These are phyloP conservation scores for Pachycephus smyrnensis DNA, from an alignment of 2,888 invertebrate genomes.

Conservation along the genomic window DNA sequence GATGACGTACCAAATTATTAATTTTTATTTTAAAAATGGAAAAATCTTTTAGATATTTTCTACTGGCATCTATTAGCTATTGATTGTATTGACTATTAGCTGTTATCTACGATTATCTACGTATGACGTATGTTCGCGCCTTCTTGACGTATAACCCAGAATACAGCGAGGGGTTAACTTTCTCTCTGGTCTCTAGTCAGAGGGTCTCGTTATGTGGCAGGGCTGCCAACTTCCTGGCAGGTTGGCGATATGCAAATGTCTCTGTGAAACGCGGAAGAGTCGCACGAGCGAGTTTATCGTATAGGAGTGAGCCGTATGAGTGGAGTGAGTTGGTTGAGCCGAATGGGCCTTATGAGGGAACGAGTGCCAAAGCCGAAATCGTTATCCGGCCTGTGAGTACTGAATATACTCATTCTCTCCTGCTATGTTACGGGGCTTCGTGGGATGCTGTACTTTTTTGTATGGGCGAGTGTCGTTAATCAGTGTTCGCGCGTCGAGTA, in stretches of 20 bases:
- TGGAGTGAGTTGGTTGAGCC: not conserved
- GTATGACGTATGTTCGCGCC: not conserved
- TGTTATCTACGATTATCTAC: not conserved
- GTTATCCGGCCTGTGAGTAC: not conserved
- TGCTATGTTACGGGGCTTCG: not conserved
- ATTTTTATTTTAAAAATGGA: no score
- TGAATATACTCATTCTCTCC: not conserved
- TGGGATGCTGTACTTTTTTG: not conserved
- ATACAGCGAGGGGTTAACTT: not conserved
- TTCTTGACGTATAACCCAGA: not conserved
- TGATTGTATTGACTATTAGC: not conserved
- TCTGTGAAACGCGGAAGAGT: not conserved
- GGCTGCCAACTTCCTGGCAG: not conserved
- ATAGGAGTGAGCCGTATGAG: not conserved
- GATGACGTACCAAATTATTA: not conserved
- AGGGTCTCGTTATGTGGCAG: not conserved
- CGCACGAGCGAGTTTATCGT: not conserved
- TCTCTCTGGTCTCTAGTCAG: not conserved
- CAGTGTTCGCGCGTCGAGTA: constrained; percentile 42
- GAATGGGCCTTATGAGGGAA: not conserved
- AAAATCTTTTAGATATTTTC: no score
- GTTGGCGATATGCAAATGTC: not conserved
- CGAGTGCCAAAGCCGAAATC: not conserved
- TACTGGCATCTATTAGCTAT: not conserved
- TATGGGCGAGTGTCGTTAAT: constrained; percentile 36